These are phyloP conservation scores for Apocrypta bakeri DNA, from an alignment of 1,140 invertebrate species.

Conservation along the genomic window DNA sequence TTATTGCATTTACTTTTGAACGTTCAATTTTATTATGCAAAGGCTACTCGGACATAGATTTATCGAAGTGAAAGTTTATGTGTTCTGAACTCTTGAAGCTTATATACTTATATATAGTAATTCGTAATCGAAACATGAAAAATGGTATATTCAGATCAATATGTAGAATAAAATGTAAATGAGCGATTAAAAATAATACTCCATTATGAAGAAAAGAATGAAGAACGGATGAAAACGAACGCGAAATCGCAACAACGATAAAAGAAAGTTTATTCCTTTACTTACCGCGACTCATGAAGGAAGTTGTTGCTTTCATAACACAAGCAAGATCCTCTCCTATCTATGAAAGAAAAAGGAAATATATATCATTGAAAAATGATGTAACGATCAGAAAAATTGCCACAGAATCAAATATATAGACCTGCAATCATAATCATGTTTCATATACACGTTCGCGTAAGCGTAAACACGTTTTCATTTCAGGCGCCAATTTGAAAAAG, in stretches of 20 bases:
- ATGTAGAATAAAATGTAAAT: neutral
- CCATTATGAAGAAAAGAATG: too few relatives aligned
- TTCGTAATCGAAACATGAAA: neutral
- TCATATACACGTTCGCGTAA: neutral
- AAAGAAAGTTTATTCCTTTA: too few relatives aligned
- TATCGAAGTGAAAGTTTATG: neutral
- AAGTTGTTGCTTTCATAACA: neutral
- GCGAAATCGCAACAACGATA: too few relatives aligned
- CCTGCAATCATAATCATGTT: neutral
- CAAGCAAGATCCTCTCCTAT: neutral
- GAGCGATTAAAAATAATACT: neutral
- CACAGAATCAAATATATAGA: neutral
- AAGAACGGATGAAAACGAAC: too few relatives aligned
- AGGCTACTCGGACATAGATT: neutral
- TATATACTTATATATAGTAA: neutral
- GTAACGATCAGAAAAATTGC: conserved; percentile 5
- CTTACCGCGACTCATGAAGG: too few relatives aligned
- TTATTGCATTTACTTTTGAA: neutral
- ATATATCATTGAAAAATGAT: conserved; percentile 37
- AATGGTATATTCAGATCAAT: neutral
- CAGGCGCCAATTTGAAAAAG: conserved; percentile 25
- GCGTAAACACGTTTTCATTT: conserved; percentile 21
- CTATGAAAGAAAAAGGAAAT: neutral
- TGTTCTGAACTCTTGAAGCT: neutral
- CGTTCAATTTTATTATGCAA: neutral